Evolutionary conservation across 2,113 vertebrate species (phyloP).

Genomic region (Chaetodon trifascialis): DNA sequence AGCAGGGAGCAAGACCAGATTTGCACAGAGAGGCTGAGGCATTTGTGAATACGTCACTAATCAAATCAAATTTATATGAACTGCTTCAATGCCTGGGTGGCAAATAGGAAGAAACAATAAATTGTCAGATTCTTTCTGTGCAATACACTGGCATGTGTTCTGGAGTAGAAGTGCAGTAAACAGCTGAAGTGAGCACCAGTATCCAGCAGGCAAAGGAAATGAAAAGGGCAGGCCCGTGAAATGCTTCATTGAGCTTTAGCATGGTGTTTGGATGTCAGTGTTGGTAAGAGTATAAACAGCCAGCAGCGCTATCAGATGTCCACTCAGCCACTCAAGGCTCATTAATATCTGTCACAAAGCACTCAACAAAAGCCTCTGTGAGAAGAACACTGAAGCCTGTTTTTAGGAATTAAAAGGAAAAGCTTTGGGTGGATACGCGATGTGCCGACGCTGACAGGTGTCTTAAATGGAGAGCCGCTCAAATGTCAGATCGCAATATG

Average conservation of each 20-base stretch:
- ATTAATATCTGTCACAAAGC: constrained; percentile 61
- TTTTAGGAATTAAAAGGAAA: constrained; percentile 38
- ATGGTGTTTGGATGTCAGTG: constrained; percentile 24
- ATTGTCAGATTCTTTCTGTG: not conserved
- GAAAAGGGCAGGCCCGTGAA: constrained; percentile 10
- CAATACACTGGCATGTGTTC: not conserved
- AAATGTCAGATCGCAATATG: constrained; percentile 45
- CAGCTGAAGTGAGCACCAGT: not conserved
- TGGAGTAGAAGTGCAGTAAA: not conserved
- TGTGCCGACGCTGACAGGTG: constrained; percentile 59
- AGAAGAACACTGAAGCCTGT: constrained; percentile 24
- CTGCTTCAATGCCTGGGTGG: constrained; percentile 27
- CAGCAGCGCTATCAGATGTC: constrained; percentile 65
- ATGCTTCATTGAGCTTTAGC: constrained; percentile 41
- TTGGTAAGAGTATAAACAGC: constrained; percentile 52
- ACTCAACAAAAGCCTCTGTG: constrained; percentile 24
- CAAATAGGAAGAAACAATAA: not conserved
- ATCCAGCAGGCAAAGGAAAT: constrained; percentile 33
- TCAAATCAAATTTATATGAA: not conserved
- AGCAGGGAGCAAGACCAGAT: constrained; percentile 29
- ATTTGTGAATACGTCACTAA: constrained; percentile 26
- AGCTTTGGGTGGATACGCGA: constrained; percentile 23
- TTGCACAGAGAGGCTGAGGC: constrained; percentile 20
- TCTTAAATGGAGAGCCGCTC: constrained; percentile 42
- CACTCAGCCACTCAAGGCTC: constrained; percentile 43